phyloP scores from a whole-genome alignment of 2,888 invertebrate genomes.

The Pimpla rufipes region DNA sequence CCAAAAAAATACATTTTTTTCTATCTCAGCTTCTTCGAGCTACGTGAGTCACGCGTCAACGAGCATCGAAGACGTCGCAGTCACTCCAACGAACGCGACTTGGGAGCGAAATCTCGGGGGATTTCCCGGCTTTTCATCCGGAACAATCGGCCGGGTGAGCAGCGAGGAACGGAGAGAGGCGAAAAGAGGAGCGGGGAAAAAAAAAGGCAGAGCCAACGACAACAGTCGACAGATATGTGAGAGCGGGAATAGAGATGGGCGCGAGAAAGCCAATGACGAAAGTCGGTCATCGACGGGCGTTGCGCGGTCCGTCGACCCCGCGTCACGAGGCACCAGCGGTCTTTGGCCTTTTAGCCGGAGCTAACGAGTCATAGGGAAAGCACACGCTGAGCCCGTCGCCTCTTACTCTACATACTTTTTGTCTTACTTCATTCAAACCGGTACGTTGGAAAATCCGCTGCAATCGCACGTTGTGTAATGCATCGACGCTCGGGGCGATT shows the following conservation, averaged over 20 bases:
- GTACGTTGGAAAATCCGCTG: neutral
- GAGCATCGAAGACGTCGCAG: no score
- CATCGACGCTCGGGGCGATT: neutral
- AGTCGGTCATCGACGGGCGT: conserved; percentile 78
- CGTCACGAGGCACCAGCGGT: neutral
- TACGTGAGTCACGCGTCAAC: no score
- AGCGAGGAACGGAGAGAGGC: neutral
- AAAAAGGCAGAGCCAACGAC: conserved; percentile 8
- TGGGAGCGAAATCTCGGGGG: neutral
- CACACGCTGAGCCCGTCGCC: conserved; percentile 16
- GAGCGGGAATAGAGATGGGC: conserved; percentile 62
- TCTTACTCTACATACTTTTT: conserved; percentile 2
- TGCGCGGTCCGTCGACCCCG: conserved; percentile 70
- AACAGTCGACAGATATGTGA: conserved; percentile 31
- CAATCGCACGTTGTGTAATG: neutral
- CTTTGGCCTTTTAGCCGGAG: conserved; percentile 19
- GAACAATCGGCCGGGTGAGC: no score
- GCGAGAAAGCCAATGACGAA: conserved; percentile 79
- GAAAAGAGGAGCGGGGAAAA: neutral
- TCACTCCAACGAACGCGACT: neutral
- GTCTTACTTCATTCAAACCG: neutral
- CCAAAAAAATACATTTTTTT: no score
- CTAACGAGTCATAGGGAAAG: conserved; percentile 55
- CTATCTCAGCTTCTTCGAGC: no score
- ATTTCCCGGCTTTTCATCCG: conserved; percentile 32